phyloP scores from a whole-genome alignment of 2,113 vertebrate species.

The Oplegnathus fasciatus region DNA sequence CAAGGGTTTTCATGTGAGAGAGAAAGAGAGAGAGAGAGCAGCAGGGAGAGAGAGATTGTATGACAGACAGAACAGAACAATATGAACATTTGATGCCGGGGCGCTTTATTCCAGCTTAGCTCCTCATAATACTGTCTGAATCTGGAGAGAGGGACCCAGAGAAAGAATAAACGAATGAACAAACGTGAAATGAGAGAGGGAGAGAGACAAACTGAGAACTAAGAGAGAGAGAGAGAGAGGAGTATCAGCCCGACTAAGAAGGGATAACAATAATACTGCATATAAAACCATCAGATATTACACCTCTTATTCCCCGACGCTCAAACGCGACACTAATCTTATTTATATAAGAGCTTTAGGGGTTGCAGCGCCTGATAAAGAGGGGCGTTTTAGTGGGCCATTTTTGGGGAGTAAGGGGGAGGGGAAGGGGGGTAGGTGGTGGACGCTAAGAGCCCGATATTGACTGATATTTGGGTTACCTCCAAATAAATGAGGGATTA shows the following conservation, averaged over 20 bases:
- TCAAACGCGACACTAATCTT: constrained; percentile 87
- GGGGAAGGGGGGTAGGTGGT: constrained; percentile 17
- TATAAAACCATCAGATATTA: constrained; percentile 88
- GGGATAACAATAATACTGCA: constrained; percentile 86
- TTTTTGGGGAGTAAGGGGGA: constrained; percentile 52
- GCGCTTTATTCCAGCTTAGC: constrained; percentile 81
- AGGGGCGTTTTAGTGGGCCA: constrained; percentile 77
- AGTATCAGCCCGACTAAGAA: constrained; percentile 82
- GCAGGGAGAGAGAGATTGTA: constrained; percentile 27
- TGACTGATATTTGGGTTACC: constrained; percentile 79
- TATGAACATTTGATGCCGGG: constrained; percentile 77
- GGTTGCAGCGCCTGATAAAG: constrained; percentile 81
- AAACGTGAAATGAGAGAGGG: constrained; percentile 55
- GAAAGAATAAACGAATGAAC: constrained; percentile 70
- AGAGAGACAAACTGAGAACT: constrained; percentile 42
- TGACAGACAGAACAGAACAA: constrained; percentile 76
- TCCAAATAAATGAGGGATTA: constrained; percentile 80
- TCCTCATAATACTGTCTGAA: constrained; percentile 79
- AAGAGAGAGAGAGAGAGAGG: constrained; percentile 53
- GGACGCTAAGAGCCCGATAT: constrained; percentile 75
- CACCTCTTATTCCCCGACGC: constrained; percentile 84
- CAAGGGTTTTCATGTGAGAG: constrained; percentile 21
- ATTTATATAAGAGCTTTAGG: constrained; percentile 89
- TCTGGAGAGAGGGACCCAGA: constrained; percentile 64
- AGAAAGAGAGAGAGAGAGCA: background rate